Base-by-base conservation (phyloP, 2,888 invertebrate species). In the Pandemis corylana region DNA sequence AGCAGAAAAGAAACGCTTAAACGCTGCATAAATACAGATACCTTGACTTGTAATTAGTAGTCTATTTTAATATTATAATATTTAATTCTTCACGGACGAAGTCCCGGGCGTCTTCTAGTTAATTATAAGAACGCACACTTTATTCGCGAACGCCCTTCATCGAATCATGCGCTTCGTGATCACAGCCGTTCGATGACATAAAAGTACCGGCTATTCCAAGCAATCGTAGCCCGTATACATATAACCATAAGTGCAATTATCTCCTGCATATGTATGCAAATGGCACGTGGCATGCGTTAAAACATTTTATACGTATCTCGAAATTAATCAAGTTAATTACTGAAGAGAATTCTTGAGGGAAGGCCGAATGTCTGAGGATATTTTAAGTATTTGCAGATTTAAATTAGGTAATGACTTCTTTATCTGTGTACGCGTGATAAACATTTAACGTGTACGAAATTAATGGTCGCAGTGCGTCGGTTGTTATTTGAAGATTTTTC, bases 111-210 rank as follows among this genome's bases (percentile, higher is more conserved):
- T 2, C 28, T 36, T 36, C 28, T 36, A 36, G 4, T 36, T 36
- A 36, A 36, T 36, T 5, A 13, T 61, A 67, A 70, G 36, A 7
- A 56, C 72, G 77, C 83, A 81, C 79, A 20, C 5, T 72, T 70
- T 68, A 67, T 62, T 2, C 49, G 76, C 75, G 72, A 15, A 70
- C 56, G 78, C 63, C 68, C 51, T 75, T 63, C 76, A 66, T 73
- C 59, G 74, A 83, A 82, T 82, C 81, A 81, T 80, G 80, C 76
- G 71, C 71, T 71, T 71, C 79, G 79, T 81, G 79, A 76, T 80
- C 78, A 78, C 79, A 79, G 78, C 71, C 77, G 79, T 78, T 78
- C 82, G 91, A 90, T 90, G 89, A 88, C 90, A 87, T 89, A 90
- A 89, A 90, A 90, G 87, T 90, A 89, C 84, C 83, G 76, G 79